phyloP scores from a whole-genome alignment of 2,797 vertebrate genomes.

The Gadopsis marmoratus region DNA sequence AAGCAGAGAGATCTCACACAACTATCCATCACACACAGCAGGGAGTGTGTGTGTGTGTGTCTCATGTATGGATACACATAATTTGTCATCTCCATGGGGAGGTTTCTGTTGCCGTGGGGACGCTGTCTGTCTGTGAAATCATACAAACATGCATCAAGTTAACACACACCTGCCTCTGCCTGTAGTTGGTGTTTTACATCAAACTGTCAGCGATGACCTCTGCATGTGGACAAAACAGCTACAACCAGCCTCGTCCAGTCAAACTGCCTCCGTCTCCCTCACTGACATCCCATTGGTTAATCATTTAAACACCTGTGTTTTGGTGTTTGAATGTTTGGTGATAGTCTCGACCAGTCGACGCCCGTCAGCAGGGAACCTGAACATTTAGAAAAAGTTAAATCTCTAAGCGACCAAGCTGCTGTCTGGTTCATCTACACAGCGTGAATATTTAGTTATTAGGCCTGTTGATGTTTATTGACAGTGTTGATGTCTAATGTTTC shows the following conservation, averaged over 20 bases:
- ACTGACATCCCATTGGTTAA: background rate
- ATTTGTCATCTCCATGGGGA: constrained; percentile 13
- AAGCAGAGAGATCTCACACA: constrained; percentile 7
- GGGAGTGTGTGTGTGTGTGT: background rate
- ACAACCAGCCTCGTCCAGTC: background rate
- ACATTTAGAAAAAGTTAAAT: too few relatives aligned
- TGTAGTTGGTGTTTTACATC: background rate
- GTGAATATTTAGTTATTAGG: too few relatives aligned
- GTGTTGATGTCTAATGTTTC: too few relatives aligned
- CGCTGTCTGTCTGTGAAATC: background rate
- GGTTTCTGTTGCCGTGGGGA: constrained; percentile 7
- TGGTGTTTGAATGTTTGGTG: too few relatives aligned
- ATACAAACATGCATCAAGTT: background rate
- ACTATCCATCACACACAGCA: constrained; percentile 7
- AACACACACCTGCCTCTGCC: background rate
- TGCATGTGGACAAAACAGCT: background rate
- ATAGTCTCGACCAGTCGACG: too few relatives aligned
- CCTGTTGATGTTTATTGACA: too few relatives aligned
- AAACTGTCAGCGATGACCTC: background rate
- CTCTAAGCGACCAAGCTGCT: too few relatives aligned
- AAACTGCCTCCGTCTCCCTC: background rate
- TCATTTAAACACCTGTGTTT: background rate
- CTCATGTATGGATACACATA: background rate
- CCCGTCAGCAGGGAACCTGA: too few relatives aligned
- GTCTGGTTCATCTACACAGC: too few relatives aligned